Percentiles rank a stretch among this genome's conserved stretches.
Evolutionary conservation across 2,113 vertebrate species (phyloP).

Genomic region (Ctenodactylus gundi): DNA sequence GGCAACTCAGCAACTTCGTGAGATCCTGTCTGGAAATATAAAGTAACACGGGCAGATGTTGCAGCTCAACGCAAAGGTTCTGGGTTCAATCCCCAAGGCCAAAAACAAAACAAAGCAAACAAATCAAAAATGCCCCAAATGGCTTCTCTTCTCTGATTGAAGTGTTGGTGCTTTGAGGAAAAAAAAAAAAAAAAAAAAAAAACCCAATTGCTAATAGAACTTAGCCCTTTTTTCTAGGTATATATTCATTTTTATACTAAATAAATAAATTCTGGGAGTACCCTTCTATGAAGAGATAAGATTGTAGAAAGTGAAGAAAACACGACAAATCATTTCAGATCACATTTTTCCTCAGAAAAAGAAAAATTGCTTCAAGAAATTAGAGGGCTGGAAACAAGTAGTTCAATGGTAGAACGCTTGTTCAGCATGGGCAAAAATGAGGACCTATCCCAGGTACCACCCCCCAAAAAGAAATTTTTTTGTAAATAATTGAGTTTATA

Average conservation of each 20-base stretch:
- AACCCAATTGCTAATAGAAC: not conserved
- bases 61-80: too few species aligned
- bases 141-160: not conserved
- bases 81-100: too few species aligned
- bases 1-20: too few species aligned
- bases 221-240: not conserved
- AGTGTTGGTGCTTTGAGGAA: not conserved
- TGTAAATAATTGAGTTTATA: too few species aligned
- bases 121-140: not conserved
- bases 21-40: too few species aligned
- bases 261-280: not conserved
- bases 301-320: not conserved
- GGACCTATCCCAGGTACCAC: not conserved
- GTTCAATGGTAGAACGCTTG: not conserved
- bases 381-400: accelerated
- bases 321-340: not conserved
- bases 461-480: not conserved
- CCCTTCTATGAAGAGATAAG: not conserved
- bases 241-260: not conserved
- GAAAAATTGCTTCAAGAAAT: not conserved
- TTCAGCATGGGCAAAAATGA: not conserved
- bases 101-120: not conserved
- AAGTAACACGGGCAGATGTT: too few species aligned
- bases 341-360: not conserved
- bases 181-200: not conserved